Base-by-base conservation (phyloP, 2,797 vertebrate genomes). In the Darevskia nairensis region DNA sequence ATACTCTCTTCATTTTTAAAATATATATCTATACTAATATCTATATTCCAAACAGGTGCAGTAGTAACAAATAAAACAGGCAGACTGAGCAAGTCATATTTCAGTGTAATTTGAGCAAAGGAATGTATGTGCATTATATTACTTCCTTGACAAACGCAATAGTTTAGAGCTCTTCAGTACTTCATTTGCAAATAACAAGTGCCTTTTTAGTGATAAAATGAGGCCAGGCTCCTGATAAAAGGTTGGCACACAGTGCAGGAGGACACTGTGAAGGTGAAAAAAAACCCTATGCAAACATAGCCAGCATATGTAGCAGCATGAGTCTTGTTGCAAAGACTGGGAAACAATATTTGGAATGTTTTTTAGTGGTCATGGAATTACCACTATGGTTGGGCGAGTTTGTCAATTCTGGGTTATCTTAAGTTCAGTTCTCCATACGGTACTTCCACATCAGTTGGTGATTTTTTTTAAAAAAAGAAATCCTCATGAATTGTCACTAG, bases 1-100 rank as follows among this genome's bases (percentile, higher is more conserved):
- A 41, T 9, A 21, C 23, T 1, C 11, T 71, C 21, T 77, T 64
- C 27, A 89, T 82, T 84, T 2, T 46, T 5, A 19, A n/a, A 15
- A 0, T 81, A 50, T 10, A 88, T 6, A 64, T 64, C 1, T 2
- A 0, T 0, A 1, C 50, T 39, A 15, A 78, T 39, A 69, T 86
- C n/a, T 69, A 79, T 80, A 80, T 86, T 89, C 19, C 3, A 72
- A 39, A 59, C 76, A 80, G 72, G 13, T 10, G 72, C 0, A 64
- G 5, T 50, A 81, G 9, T 41, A 72, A 21, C 41, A 82, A 81
- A 85, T 86, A 55, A 90, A 71, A 87, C 71, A 59, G 23, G 41
- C 0, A 5, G 74, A 39, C 72, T 21, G 29, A 78, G 68, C 27
- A 77, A 87, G 44, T 23, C 64, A 84, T 35, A 80, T 8, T 76